phyloP scores from a whole-genome alignment of 2,113 vertebrate genomes.

The Zingel zingel region DNA sequence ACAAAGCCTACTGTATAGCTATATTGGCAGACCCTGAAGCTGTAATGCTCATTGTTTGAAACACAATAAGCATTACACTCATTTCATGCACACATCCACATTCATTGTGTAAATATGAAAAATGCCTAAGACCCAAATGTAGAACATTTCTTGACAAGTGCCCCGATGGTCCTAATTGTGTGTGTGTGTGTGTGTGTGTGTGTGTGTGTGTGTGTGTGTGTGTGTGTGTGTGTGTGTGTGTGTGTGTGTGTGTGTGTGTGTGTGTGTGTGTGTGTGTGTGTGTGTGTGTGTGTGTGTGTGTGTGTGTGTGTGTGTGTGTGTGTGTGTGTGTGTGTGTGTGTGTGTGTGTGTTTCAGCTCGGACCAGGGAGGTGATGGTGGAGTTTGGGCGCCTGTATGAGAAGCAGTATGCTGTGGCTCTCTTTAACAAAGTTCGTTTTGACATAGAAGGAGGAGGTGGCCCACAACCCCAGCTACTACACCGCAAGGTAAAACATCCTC shows the following conservation, averaged over 20 bases:
- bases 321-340: background rate
- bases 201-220: background rate
- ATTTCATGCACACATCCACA: background rate
- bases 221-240: background rate
- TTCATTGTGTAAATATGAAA: background rate
- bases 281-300: background rate
- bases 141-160: background rate
- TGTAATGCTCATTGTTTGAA: background rate
- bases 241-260: slow-evolving; percentile 31
- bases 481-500: slow-evolving; percentile 87
- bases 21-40: background rate
- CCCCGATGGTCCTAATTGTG: background rate
- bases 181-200: slow-evolving; percentile 31
- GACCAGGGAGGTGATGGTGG: slow-evolving; percentile 86
- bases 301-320: too few species aligned
- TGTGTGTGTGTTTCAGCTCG: slow-evolving; percentile 82
- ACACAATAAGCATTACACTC: background rate
- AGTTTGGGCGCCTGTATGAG: slow-evolving; percentile 88
- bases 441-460: slow-evolving; percentile 89
- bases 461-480: slow-evolving; percentile 93
- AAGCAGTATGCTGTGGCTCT: slow-evolving; percentile 93
- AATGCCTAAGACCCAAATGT: background rate
- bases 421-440: slow-evolving; percentile 93
- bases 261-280: background rate
- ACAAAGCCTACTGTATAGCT: background rate